phyloP scores from a whole-genome alignment of 1,140 invertebrate genomes.

The Globodera rostochiensis region DNA sequence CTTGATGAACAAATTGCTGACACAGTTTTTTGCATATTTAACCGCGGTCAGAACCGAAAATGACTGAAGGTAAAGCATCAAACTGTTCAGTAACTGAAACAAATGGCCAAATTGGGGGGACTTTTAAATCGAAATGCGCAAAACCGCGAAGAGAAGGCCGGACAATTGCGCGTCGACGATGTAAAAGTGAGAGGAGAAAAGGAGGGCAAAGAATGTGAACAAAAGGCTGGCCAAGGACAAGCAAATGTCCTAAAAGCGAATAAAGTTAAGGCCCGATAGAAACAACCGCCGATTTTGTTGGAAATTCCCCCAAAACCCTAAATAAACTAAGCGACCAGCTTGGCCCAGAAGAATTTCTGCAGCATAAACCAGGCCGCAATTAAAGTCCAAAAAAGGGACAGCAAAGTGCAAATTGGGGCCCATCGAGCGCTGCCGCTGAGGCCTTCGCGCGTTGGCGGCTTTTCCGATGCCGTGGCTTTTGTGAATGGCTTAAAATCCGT shows the following conservation, averaged over 20 bases:
- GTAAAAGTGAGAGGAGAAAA: neutral
- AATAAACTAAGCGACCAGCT: neutral
- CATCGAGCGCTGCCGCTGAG: neutral
- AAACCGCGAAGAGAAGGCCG: constrained; percentile 8
- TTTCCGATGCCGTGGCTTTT: no score
- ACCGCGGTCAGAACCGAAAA: neutral
- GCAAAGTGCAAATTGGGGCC: constrained; percentile 3
- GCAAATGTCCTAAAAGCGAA: neutral
- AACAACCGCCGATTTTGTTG: neutral
- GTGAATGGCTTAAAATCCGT: no score
- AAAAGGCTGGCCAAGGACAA: neutral
- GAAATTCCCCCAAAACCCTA: neutral
- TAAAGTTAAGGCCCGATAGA: neutral
- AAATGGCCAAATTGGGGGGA: neutral
- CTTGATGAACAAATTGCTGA: constrained; percentile 16
- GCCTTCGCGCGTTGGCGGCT: neutral
- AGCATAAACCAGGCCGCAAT: constrained; percentile 13
- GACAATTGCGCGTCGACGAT: neutral
- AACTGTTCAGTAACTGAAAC: neutral
- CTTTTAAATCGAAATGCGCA: neutral
- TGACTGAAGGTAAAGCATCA: neutral
- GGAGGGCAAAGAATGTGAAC: neutral
- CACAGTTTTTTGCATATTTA: constrained; percentile 5
- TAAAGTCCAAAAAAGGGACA: neutral
- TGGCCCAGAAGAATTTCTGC: constrained; percentile 11